Conservation (phyloP, 2,888 invertebrate genomes). For the Dasypogon diadema region DNA sequence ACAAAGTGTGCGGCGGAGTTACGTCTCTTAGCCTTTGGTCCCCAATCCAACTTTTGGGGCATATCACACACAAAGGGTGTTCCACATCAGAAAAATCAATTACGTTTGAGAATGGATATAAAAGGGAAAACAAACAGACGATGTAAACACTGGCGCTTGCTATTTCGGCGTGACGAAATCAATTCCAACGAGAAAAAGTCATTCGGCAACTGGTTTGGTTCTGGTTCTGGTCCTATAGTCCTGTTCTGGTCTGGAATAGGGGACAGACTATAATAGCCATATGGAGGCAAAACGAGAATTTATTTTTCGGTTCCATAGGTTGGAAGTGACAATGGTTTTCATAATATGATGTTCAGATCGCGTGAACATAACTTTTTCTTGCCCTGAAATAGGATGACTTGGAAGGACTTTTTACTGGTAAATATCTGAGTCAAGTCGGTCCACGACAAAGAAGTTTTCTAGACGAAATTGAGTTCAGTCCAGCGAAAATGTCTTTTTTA, state of each 20-base stretch:
- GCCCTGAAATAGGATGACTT: neutral
- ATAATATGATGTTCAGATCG: constrained; percentile 13
- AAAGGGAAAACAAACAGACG: constrained; percentile 53
- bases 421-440: neutral
- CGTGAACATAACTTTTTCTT: neutral
- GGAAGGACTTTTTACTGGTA: no score
- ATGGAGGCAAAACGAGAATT: constrained; percentile 32
- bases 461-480: no score
- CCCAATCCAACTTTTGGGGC: constrained; percentile 23
- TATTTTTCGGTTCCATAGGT: neutral
- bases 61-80: constrained; percentile 19
- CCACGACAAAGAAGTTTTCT: neutral
- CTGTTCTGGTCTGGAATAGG: no score
- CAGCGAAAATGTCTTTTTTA: no score
- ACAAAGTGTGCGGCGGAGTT: constrained; percentile 31
- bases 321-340: constrained; percentile 40
- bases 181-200: constrained; percentile 48
- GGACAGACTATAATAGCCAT: constrained; percentile 13
- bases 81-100: constrained; percentile 54
- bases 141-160: constrained; percentile 52
- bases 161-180: constrained; percentile 53
- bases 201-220: constrained; percentile 11
- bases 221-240: no score
- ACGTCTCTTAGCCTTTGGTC: constrained; percentile 10
- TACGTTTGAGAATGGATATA: constrained; percentile 53